These are phyloP conservation scores for Mus spretus DNA, from an alignment of 2,797 vertebrate genomes.

Conservation along the genomic window DNA sequence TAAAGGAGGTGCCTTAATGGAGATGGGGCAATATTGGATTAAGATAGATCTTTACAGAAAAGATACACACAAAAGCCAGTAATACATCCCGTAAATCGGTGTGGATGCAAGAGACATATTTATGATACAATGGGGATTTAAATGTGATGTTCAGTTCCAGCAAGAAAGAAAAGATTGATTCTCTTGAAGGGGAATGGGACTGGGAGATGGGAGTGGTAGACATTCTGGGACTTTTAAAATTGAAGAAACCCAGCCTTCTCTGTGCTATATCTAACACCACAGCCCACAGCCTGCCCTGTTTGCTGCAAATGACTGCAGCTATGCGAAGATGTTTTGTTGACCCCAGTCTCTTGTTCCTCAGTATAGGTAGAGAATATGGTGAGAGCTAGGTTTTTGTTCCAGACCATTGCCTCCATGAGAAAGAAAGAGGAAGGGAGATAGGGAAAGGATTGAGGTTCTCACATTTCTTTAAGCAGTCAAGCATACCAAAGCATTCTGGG, in stretches of 20 bases:
- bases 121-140: slow-evolving; percentile 58
- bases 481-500: background rate
- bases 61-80: slow-evolving; percentile 58
- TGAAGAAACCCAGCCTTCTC: background rate
- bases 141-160: slow-evolving; percentile 61
- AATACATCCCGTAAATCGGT: slow-evolving; percentile 63
- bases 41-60: slow-evolving; percentile 71
- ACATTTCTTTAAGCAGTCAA: background rate
- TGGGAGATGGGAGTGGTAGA: slow-evolving; percentile 26
- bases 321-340: background rate
- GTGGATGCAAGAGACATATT: background rate
- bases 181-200: background rate
- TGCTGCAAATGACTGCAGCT: background rate
- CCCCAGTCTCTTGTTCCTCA: background rate
- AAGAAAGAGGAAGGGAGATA: background rate
- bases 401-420: background rate
- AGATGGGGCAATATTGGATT: slow-evolving; percentile 69
- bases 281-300: background rate
- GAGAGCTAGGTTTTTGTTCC: background rate
- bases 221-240: background rate
- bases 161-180: slow-evolving; percentile 66
- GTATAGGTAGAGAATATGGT: background rate
- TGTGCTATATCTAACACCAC: background rate
- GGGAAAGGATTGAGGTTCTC: background rate
- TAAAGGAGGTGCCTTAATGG: slow-evolving; percentile 56